These are phyloP conservation scores for Oophaga pumilio DNA, from an alignment of 2,113 vertebrate genomes.

Conservation along the genomic window DNA sequence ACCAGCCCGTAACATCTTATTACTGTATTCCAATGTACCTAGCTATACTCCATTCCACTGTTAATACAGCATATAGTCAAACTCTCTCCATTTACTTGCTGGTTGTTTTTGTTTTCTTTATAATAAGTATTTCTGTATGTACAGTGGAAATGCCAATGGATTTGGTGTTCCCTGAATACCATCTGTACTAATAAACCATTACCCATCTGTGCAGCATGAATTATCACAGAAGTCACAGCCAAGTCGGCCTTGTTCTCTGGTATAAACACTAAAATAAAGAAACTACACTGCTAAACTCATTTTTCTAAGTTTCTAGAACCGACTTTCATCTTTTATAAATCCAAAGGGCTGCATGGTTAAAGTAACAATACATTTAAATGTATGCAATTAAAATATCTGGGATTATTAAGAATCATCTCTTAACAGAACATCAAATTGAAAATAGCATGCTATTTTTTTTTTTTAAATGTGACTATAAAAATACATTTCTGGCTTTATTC, in stretches of 20 bases:
- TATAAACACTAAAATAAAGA: slow-evolving; percentile 41
- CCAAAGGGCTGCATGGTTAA: not conserved
- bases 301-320: slow-evolving; percentile 21
- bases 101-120: slow-evolving; percentile 61
- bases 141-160: slow-evolving; percentile 64
- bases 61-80: not conserved
- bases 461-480: not conserved
- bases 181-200: slow-evolving; percentile 68
- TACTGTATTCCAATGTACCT: too few relatives aligned
- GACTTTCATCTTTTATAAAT: not conserved
- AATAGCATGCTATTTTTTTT: not conserved
- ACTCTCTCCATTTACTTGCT: not conserved
- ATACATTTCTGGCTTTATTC: slow-evolving; percentile 2
- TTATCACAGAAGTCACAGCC: slow-evolving; percentile 64
- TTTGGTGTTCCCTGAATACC: slow-evolving; percentile 66
- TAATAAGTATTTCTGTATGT: slow-evolving; percentile 55
- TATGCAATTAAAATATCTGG: not conserved
- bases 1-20: too few relatives aligned
- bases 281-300: slow-evolving; percentile 10
- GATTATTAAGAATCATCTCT: not conserved
- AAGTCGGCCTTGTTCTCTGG: slow-evolving; percentile 55
- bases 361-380: not conserved
- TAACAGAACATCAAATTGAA: not conserved
- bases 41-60: not conserved
- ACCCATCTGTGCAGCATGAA: slow-evolving; percentile 68